These are phyloP conservation scores for Scrobipalpa atriplicella DNA, from an alignment of 2,888 invertebrate genomes.

Conservation along the genomic window DNA sequence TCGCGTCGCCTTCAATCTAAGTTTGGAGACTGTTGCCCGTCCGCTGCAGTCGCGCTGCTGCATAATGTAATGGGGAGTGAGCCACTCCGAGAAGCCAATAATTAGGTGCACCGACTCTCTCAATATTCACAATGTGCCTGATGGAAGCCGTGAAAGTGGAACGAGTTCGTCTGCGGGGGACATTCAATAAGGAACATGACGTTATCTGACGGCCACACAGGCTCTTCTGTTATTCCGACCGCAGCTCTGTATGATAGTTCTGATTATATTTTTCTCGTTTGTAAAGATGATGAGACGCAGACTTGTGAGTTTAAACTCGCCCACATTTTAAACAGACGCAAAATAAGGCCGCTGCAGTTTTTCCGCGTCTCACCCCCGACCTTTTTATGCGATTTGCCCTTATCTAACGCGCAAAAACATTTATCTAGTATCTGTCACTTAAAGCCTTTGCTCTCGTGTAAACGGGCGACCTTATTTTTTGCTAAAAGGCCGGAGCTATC, in stretches of 20 bases:
- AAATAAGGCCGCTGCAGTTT: conserved; percentile 45
- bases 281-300: neutral
- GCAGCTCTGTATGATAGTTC: neutral
- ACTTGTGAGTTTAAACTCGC: neutral
- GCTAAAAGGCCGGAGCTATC: conserved; percentile 74
- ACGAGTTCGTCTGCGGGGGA: conserved; percentile 14
- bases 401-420: conserved; percentile 76
- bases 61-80: conserved; percentile 75
- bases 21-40: conserved; percentile 70
- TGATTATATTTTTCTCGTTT: neutral
- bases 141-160: conserved; percentile 18
- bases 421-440: conserved; percentile 81
- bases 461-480: conserved; percentile 80
- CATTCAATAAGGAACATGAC: conserved; percentile 1
- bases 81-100: conserved; percentile 62
- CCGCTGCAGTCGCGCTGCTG: conserved; percentile 58
- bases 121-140: conserved; percentile 37
- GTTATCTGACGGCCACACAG: neutral
- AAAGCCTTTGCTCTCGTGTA: conserved; percentile 77
- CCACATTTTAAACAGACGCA: neutral
- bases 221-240: neutral
- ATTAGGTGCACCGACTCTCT: conserved; percentile 52
- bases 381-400: conserved; percentile 65
- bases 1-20: conserved; percentile 79
- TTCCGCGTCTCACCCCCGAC: conserved; percentile 50